Percentiles rank a stretch among this genome's conserved stretches.
Conservation (phyloP, 2,888 invertebrate species). For the Hirudinaria manillensis region DNA sequence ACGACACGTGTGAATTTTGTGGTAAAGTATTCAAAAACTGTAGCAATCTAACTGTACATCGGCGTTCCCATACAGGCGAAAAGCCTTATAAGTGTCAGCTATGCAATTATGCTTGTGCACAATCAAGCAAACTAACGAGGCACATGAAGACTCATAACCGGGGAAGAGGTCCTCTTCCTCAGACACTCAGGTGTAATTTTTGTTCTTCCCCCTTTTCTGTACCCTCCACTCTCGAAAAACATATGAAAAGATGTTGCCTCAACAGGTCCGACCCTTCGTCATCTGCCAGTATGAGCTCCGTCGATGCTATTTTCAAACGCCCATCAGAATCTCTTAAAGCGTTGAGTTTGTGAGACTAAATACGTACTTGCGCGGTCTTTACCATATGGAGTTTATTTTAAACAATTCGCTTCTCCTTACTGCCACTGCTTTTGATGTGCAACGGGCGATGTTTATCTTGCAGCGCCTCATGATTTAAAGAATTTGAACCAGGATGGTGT, state of each 20-base stretch:
- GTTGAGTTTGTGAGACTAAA: background rate
- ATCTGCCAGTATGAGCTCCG: background rate
- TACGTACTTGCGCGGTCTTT: background rate
- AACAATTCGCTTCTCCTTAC: background rate
- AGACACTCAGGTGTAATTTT: constrained; percentile 74
- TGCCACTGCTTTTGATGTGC: constrained; percentile 9
- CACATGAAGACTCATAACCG: constrained; percentile 99
- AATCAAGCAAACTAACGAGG: constrained; percentile 94
- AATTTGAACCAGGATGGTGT: too few species aligned
- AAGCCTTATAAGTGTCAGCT: constrained; percentile 96
- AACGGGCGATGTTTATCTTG: background rate
- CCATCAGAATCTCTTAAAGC: background rate
- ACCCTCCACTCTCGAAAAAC: constrained; percentile 96
- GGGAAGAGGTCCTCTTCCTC: constrained; percentile 76
- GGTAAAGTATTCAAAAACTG: constrained; percentile 86
- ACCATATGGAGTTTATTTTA: background rate
- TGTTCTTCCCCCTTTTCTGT: constrained; percentile 99
- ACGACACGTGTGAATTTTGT: constrained; percentile 58
- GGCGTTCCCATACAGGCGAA: constrained; percentile 63
- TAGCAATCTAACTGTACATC: constrained; percentile 55
- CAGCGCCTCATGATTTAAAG: too few species aligned
- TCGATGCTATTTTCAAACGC: background rate
- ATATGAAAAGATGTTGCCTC: constrained; percentile 69
- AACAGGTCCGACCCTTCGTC: background rate
- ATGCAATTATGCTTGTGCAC: constrained; percentile 99